These are phyloP conservation scores for Cantharis nigra DNA, from an alignment of 2,888 invertebrate genomes.

Conservation along the genomic window DNA sequence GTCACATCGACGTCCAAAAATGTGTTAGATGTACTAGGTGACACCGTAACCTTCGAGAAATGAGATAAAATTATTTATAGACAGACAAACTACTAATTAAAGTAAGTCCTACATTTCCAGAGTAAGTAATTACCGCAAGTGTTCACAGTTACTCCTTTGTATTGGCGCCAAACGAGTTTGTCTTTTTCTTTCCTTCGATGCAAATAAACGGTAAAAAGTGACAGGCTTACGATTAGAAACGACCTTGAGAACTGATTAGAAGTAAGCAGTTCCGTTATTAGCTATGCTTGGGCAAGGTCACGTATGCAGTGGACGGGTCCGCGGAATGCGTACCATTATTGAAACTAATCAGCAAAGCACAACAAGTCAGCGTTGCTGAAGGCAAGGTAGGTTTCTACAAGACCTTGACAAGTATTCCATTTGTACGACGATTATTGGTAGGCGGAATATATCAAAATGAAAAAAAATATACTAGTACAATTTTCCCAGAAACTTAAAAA, in stretches of 20 bases:
- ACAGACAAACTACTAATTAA: background rate
- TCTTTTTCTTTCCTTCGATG: slow-evolving; percentile 11
- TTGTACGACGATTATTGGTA: background rate
- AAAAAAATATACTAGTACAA: background rate
- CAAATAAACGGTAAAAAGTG: slow-evolving; percentile 23
- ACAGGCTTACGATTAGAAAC: slow-evolving; percentile 32
- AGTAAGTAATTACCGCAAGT: slow-evolving; percentile 9
- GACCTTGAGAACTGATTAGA: slow-evolving; percentile 40
- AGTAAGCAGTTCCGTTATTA: slow-evolving; percentile 37
- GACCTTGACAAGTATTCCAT: background rate
- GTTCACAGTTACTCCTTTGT: slow-evolving; percentile 20
- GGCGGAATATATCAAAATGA: background rate
- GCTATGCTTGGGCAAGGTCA: slow-evolving; percentile 41
- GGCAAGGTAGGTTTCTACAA: slow-evolving; percentile 11
- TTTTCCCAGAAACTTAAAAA: background rate
- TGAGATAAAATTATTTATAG: background rate
- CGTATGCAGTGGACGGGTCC: slow-evolving; percentile 27
- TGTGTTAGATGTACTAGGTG: background rate
- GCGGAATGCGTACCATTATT: slow-evolving; percentile 9
- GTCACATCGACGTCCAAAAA: background rate
- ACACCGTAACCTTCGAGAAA: background rate
- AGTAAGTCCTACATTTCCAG: background rate
- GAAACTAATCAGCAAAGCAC: slow-evolving; percentile 9
- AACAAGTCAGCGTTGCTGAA: slow-evolving; percentile 13
- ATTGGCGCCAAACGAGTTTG: slow-evolving; percentile 15